Evolutionary conservation across 2,888 invertebrate genomes (phyloP), one percentile per base, ranked within the genome.

Genomic region (Pelosia muscerda): DNA sequence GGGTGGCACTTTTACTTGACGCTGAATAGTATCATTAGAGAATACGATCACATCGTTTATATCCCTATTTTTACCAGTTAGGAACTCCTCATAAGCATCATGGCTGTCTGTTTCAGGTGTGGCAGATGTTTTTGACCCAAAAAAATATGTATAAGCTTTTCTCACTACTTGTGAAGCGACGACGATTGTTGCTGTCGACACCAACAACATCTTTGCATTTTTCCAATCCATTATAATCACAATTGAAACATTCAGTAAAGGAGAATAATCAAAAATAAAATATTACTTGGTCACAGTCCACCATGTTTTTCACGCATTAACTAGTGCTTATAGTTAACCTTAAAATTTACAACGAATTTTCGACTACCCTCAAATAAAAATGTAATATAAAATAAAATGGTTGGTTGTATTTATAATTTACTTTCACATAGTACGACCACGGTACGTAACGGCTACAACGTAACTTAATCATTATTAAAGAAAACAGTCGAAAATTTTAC

Each of bases 1-100:
- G 2, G 91, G 88, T 73, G 91, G 88, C 62, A 92, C 83, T 84
- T 83, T 89, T 73, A 93, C 88, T 5, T 91, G 89, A 67, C 92
- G 92, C 62, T 88, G 90, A 68, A 91, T 84, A 63, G 90, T 78
- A 74, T 92, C 92, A 75, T 94, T 92, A n/a, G 95, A 93, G 79
- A 95, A 95, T 74, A 95, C 80, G 81, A 95, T 93, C 0, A 95
- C 95, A 78, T 95, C 95, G 74, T 94, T 94, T 74, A 95, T 94
- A 82, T 95, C 95, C 75, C 92, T 90, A 78, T 90, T 91, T 79
- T 86, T 95, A 53, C 82, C 79, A 74, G 81, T 85, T 63, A 90
- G 73, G 56, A 88, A 77, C 76, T 93, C 93, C 76, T 85, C 88
- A 77, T 88, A 89, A 54, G 83, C 79, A 68, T 92, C 90, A 54